Evolutionary conservation across 2,113 vertebrate genomes (phyloP).

Genomic region (Prinia subflava): DNA sequence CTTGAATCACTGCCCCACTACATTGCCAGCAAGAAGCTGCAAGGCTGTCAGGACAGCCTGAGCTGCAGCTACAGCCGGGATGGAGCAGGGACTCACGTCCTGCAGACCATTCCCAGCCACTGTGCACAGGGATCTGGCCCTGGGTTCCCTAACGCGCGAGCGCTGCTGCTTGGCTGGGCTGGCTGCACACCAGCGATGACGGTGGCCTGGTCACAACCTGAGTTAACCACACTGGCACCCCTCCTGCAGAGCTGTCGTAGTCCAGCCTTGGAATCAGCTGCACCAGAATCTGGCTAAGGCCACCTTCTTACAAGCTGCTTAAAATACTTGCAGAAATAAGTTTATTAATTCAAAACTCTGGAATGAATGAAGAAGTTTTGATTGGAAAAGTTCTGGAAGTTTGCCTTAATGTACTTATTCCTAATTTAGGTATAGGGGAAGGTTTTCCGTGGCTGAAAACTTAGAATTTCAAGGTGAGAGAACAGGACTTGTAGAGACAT

Average conservation of each 20-base stretch:
- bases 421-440: neutral
- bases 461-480: neutral
- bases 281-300: neutral
- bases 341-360: neutral
- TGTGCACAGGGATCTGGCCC: neutral
- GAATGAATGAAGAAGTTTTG: neutral
- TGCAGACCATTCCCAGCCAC: neutral
- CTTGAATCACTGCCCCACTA: neutral
- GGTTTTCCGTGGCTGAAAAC: neutral
- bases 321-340: neutral
- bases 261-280: neutral
- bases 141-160: neutral
- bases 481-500: neutral
- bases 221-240: neutral
- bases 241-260: neutral
- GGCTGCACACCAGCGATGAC: rapidly evolving
- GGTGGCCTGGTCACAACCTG: neutral
- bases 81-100: neutral
- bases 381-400: neutral
- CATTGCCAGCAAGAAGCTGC: neutral
- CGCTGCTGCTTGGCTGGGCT: neutral
- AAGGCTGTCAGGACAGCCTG: neutral
- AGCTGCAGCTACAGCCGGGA: neutral
- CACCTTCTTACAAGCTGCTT: neutral
- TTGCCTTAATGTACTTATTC: neutral